These are phyloP conservation scores for Ernsta delagoae DNA, from an alignment of 2,888 invertebrate species.

Conservation along the genomic window DNA sequence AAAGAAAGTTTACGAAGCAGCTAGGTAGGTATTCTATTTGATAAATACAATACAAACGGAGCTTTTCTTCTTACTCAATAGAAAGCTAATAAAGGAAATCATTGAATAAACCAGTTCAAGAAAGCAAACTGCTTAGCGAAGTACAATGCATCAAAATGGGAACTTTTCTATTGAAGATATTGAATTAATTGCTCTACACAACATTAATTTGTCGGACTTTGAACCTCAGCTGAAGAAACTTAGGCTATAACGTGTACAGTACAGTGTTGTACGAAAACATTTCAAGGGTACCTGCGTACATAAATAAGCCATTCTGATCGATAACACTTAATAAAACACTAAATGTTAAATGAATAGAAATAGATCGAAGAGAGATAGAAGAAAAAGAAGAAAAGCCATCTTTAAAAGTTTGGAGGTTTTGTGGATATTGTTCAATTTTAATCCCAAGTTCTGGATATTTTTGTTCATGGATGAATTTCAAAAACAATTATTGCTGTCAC, in stretches of 20 bases:
- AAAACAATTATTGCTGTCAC: slow-evolving; percentile 40
- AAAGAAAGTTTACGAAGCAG: slow-evolving; percentile 22
- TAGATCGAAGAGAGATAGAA: slow-evolving; percentile 61
- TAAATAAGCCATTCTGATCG: too few relatives aligned
- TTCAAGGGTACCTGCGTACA: neutral
- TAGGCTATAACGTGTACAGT: slow-evolving; percentile 2
- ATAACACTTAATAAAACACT: too few relatives aligned
- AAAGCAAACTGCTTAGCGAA: slow-evolving; percentile 73
- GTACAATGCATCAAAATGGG: slow-evolving; percentile 77
- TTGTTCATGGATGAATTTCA: slow-evolving; percentile 42
- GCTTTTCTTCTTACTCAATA: slow-evolving; percentile 62
- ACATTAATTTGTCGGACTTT: slow-evolving; percentile 24
- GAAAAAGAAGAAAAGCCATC: too few relatives aligned
- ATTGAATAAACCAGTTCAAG: slow-evolving; percentile 73
- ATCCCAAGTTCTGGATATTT: slow-evolving; percentile 55
- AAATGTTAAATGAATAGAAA: slow-evolving; percentile 41
- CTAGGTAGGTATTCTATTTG: slow-evolving; percentile 33
- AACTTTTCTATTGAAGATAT: slow-evolving; percentile 80
- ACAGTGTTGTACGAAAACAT: neutral
- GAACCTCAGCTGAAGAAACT: slow-evolving; percentile 4
- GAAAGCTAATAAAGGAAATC: slow-evolving; percentile 77
- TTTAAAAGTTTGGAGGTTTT: slow-evolving; percentile 29
- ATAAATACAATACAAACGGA: slow-evolving; percentile 52
- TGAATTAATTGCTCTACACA: slow-evolving; percentile 74
- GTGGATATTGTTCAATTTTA: slow-evolving; percentile 70